A percentile compares a stretch with the other conserved stretches of the same genome.
phyloP scores from a whole-genome alignment of 2,113 vertebrate genomes.

The Manacus vitellinus region DNA sequence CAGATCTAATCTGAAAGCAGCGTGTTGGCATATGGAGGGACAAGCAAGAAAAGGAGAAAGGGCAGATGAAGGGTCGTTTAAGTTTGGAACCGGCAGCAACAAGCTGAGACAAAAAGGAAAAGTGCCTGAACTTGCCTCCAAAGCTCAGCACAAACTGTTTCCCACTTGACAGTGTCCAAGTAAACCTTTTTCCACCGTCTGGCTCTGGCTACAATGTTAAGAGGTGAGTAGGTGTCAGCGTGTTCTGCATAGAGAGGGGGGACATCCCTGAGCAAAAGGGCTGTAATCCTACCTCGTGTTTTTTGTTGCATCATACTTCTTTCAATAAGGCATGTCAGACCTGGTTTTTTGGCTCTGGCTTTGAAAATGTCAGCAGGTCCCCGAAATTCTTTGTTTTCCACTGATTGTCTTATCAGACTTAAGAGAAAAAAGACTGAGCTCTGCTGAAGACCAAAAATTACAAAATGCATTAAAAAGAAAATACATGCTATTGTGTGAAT shows the following conservation, averaged over 20 bases:
- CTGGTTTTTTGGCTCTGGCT: not conserved
- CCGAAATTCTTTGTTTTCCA: not conserved
- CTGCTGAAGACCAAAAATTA: not conserved
- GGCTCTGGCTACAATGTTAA: not conserved
- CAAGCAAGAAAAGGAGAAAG: not conserved
- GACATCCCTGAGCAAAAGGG: not conserved
- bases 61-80: not conserved
- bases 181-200: not conserved
- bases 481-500: not conserved
- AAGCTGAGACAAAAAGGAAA: not conserved
- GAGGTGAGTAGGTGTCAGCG: fast-evolving
- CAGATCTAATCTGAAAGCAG: not conserved
- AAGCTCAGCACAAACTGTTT: not conserved
- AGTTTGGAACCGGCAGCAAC: not conserved
- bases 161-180: not conserved
- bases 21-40: not conserved
- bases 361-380: not conserved
- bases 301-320: not conserved
- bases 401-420: not conserved
- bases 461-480: not conserved
- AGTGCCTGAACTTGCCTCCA: not conserved
- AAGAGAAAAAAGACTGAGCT: not conserved
- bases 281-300: not conserved
- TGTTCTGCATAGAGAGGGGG: fast-evolving
- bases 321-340: not conserved